Conservation (phyloP, 2,888 invertebrate species). For the Prenolepis imparis region DNA sequence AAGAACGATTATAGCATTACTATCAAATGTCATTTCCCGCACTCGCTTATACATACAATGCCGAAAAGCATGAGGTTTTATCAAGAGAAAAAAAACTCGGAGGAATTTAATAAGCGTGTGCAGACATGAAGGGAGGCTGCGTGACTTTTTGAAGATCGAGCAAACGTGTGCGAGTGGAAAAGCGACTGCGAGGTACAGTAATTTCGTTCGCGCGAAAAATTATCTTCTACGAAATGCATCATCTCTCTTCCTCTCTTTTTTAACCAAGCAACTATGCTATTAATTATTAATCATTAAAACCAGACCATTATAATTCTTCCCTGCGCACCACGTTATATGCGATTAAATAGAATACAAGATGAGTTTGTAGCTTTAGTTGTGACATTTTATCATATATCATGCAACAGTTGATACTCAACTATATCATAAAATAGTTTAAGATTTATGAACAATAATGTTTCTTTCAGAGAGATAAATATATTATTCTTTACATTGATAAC, state of each 20-base stretch:
- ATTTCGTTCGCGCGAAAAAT: constrained; percentile 59
- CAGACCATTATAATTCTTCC: not conserved
- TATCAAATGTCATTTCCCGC: not conserved
- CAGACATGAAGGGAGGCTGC: constrained; percentile 4
- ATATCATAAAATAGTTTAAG: not conserved
- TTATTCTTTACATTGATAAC: not conserved
- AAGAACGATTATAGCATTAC: not conserved
- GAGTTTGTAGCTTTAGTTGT: not conserved
- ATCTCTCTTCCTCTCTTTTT: not conserved
- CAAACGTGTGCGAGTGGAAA: constrained; percentile 21
- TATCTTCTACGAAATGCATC: constrained; percentile 58
- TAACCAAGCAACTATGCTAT: not conserved
- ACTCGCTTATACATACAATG: constrained; percentile 10
- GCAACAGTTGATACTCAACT: no score
- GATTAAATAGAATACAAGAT: not conserved
- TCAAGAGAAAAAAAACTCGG: constrained; percentile 75
- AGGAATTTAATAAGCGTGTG: constrained; percentile 80
- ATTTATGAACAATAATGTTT: not conserved
- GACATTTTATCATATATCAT: no score
- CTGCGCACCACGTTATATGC: not conserved
- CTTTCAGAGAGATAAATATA: not conserved
- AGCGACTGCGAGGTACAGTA: constrained; percentile 53
- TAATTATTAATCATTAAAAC: constrained; percentile 27
- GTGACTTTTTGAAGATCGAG: constrained; percentile 49
- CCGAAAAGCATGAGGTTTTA: constrained; percentile 64